Evolutionary conservation across 64 coral and sea anemone species (phyloP), one percentile per base, ranked within the genome.

Genomic region (Acropora tenuis): DNA sequence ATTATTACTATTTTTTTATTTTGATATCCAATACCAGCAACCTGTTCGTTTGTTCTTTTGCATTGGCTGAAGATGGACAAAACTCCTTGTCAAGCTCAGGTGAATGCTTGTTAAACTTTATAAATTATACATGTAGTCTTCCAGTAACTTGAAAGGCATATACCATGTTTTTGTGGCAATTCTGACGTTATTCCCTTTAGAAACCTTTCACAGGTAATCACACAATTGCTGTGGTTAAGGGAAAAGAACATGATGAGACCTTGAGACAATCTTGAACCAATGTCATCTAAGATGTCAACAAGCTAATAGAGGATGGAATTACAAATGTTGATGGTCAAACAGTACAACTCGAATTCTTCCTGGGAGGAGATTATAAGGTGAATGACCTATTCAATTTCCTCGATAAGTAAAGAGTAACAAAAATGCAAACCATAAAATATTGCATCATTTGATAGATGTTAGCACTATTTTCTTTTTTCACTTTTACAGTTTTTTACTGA

Each of bases 301-400:
- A 10, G 13, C 77, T 94, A 13, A 13, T 47, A 15, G 41, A 60
- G 44, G 80, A 71, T 76, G 87, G 87, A 41, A 53, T 58, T 58
- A 86, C 90, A 16, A 45, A 77, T 66, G 63, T 90, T 40, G 74
- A 90, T 50, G 87, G 79, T 1, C 53, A 20, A 60, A 48, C 84
- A 77, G 79, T 90, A 44, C 4, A 59, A 45, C 72, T 94, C 48
- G 93, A 89, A 19, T 86, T 94, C 43, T 94, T 86, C 46, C 88
- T 94, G 6, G 93, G 80, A 84, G 88, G 93, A 8, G 93, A 94
- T 55, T 94, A 90, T 73, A 94, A 94, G 80, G 93, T 90, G 77
- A 82, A n/a, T 20, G 68, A 20, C 68, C 68, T 71, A 20, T 71
- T 20, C 17, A 71, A 40, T 71, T 71, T 71, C 1, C 30, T 71